Evolutionary conservation across 2,113 vertebrate genomes (phyloP).

Genomic region (Regulus satrapa): DNA sequence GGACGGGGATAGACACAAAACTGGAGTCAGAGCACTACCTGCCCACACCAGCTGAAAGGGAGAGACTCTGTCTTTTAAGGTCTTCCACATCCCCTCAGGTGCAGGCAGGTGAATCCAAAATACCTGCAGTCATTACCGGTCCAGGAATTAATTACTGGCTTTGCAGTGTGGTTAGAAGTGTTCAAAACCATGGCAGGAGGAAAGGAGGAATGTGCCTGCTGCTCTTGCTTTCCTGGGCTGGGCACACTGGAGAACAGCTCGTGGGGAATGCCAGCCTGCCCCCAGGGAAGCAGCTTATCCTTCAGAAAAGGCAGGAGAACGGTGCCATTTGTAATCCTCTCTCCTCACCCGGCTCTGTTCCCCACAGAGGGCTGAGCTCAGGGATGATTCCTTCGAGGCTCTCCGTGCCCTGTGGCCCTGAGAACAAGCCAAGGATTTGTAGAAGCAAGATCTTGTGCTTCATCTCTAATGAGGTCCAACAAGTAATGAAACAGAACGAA

Average conservation of each 20-base stretch:
- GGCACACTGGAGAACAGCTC: background rate
- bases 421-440: background rate
- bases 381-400: background rate
- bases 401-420: background rate
- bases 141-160: background rate
- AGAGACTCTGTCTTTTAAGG: background rate
- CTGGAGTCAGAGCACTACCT: background rate
- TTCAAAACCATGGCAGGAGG: background rate
- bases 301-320: background rate
- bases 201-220: background rate
- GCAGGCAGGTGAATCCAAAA: background rate
- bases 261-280: background rate
- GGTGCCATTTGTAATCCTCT: background rate
- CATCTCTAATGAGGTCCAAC: background rate
- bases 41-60: background rate
- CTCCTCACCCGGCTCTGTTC: background rate
- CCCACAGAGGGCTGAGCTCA: background rate
- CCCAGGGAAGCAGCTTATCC: background rate
- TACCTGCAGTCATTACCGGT: background rate
- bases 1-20: background rate
- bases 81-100: background rate
- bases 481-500: background rate
- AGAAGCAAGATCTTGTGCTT: background rate
- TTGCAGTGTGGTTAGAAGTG: background rate
- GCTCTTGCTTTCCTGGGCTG: background rate